Evolutionary conservation across 2,113 vertebrate species (phyloP).

Genomic region (Tupaia chinensis): DNA sequence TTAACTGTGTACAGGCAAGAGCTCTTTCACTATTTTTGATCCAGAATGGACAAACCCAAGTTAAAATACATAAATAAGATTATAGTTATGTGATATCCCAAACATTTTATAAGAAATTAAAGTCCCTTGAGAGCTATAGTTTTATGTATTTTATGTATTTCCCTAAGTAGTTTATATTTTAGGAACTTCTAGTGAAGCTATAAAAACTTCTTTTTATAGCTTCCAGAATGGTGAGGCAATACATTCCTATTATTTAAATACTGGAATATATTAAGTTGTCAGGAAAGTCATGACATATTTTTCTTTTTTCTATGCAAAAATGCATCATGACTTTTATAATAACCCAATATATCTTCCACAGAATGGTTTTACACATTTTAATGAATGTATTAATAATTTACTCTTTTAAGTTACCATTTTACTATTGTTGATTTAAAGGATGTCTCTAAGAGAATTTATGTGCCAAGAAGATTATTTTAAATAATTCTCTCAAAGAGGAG

Average conservation of each 20-base stretch:
- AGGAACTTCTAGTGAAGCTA: neutral
- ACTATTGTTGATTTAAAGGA: neutral
- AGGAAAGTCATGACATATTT: too few species aligned
- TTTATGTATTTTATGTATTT: neutral
- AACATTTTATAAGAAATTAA: neutral
- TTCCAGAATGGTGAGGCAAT: too few species aligned
- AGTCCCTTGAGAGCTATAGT: neutral
- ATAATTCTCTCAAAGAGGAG: neutral
- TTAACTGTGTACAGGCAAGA: neutral
- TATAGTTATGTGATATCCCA: neutral
- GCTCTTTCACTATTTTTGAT: neutral
- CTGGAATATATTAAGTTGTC: too few species aligned
- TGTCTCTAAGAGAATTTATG: neutral
- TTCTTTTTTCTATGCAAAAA: too few species aligned
- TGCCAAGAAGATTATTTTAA: conserved; percentile 17
- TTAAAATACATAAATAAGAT: neutral
- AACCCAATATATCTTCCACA: neutral
- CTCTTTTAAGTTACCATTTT: conserved; percentile 33
- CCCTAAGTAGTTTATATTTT: conserved; percentile 45
- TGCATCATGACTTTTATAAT: too few species aligned
- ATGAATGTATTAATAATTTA: conserved; percentile 49
- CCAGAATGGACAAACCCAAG: neutral
- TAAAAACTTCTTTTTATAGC: conserved; percentile 36
- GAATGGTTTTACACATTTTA: conserved; percentile 21
- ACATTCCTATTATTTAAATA: too few species aligned